Evolutionary conservation across 2,797 vertebrate genomes (phyloP), one percentile per base, ranked within the genome.

Genomic region (Pseudopleuronectes americanus): DNA sequence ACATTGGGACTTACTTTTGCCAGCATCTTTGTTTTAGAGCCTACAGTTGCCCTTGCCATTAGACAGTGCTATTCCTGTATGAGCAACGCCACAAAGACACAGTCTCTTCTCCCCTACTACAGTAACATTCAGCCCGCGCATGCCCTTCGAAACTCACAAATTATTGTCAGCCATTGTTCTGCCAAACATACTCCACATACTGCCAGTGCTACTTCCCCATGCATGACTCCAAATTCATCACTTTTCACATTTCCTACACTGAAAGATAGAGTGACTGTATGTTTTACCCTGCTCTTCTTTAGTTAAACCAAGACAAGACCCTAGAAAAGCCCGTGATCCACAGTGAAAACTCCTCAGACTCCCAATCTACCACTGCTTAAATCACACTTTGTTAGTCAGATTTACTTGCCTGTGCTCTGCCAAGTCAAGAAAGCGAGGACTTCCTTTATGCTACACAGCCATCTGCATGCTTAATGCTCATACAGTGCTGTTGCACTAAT

Each of bases 361-460:
- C 65, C 10, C 7, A 28, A 56, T 69, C 59, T 23, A 57, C 74
- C 9, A 0, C 22, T 59, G 54, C 64, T 74, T 67, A 57, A 72
- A 71, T 70, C 47, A 56, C 73, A 81, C 69, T 74, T 53, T 69
- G 60, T 74, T 63, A 80, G 66, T 77, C 84, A 74, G 67, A 73
- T 78, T 74, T 67, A 54, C n/a, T 8, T 63, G 63, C 76, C 58
- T 63, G 62, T 62, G 47, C 52, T 61, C 2, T 4, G 48, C 45
- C 64, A 21, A 71, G 43, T 76, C 64, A 47, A 48, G 19, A 60
- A 51, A 73, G 57, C 10, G 1, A 62, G 52, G 71, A 64, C 67
- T 60, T 62, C 59, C 56, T 43, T 77, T 58, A 38, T 64, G 64
- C 71, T 71, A 56, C 63, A 26, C 31, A 71, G 53, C 57, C 3